These are phyloP conservation scores for Pituophis catenifer DNA, from an alignment of 2,113 vertebrate genomes.

Conservation along the genomic window DNA sequence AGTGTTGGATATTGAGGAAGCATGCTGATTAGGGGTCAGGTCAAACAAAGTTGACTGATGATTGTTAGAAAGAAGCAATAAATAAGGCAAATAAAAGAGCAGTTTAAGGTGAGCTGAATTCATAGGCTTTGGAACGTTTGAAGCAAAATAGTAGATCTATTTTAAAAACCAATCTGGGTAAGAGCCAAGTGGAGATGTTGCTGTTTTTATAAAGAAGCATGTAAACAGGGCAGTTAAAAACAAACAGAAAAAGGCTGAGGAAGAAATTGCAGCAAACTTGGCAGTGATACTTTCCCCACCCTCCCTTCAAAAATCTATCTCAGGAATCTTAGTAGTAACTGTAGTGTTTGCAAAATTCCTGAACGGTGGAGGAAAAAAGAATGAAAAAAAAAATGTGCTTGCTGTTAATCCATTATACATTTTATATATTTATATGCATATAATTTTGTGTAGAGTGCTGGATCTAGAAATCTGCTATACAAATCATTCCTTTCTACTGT, in stretches of 20 bases:
- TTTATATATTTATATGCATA: not conserved
- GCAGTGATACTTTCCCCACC: not conserved
- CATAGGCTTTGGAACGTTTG: not conserved
- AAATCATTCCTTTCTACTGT: not conserved
- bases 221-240: not conserved
- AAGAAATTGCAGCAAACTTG: not conserved
- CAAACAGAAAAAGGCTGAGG: not conserved
- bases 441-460: not conserved
- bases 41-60: not conserved
- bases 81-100: not conserved
- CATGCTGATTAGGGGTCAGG: not conserved
- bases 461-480: not conserved
- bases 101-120: not conserved
- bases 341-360: not conserved
- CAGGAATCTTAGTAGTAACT: not conserved
- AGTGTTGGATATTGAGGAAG: not conserved
- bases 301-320: not conserved
- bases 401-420: not conserved
- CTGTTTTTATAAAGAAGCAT: not conserved
- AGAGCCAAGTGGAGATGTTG: not conserved
- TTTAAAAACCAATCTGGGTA: not conserved
- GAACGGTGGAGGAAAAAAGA: not conserved
- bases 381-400: not conserved
- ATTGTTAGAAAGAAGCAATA: not conserved
- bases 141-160: not conserved